phyloP scores from a whole-genome alignment of 2,113 vertebrate species.

The Saccopteryx bilineata region DNA sequence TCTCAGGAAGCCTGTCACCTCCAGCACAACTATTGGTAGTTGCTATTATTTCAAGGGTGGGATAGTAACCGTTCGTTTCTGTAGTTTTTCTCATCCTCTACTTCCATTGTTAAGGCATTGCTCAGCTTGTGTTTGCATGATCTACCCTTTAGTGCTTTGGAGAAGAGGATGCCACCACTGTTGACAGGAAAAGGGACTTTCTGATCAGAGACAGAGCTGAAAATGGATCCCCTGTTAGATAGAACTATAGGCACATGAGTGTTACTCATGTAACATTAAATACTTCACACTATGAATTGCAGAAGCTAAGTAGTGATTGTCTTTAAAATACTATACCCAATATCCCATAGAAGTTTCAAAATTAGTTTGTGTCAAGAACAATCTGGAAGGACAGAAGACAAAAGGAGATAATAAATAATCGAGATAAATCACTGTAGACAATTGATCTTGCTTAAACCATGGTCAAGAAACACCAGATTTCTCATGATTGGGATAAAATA shows the following conservation, averaged over 20 bases:
- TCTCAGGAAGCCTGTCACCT: neutral
- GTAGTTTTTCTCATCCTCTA: neutral
- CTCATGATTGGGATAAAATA: neutral
- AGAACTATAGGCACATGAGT: neutral
- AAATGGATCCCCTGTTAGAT: neutral
- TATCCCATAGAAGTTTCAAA: neutral
- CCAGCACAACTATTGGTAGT: neutral
- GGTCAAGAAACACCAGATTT: neutral
- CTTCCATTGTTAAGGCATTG: neutral
- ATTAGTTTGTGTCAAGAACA: neutral
- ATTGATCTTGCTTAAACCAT: neutral
- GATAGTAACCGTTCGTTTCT: neutral
- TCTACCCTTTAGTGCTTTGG: neutral
- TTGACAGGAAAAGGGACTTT: neutral
- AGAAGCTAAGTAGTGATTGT: neutral
- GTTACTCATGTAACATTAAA: neutral
- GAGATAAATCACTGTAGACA: neutral
- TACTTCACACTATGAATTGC: too few species aligned
- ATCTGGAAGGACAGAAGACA: neutral
- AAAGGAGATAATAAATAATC: neutral
- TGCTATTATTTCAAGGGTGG: neutral
- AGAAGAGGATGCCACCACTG: neutral
- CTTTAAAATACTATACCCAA: neutral
- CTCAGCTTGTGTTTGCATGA: neutral
- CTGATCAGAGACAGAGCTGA: neutral